These are phyloP conservation scores for Saguinus midas DNA, from an alignment of 2,113 vertebrate genomes.

Conservation along the genomic window DNA sequence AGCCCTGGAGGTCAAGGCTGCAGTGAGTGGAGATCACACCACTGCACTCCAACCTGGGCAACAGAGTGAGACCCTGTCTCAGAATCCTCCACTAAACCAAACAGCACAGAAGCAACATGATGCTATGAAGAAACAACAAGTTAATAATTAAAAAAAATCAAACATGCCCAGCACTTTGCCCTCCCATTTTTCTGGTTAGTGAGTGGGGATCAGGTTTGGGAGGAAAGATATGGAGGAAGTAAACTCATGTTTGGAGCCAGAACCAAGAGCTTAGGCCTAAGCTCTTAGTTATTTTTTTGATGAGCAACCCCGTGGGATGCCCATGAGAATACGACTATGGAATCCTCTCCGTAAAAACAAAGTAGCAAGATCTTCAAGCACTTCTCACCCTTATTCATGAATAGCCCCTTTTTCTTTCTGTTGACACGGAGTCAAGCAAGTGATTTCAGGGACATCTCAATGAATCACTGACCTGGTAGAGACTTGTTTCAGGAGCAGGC, in stretches of 20 bases:
- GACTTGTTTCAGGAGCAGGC: conserved; percentile 19
- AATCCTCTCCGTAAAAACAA: neutral
- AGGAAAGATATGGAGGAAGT: neutral
- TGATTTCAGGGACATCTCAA: neutral
- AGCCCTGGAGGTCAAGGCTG: too few species aligned
- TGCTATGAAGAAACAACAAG: neutral
- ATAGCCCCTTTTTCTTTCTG: neutral
- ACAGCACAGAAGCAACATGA: too few species aligned
- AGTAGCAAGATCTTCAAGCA: neutral
- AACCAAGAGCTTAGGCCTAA: neutral
- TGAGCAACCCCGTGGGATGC: neutral
- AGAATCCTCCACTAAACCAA: too few species aligned
- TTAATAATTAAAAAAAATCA: neutral
- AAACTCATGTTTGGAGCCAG: neutral
- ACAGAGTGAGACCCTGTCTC: too few species aligned
- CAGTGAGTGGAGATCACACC: too few species aligned
- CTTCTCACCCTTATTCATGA: neutral
- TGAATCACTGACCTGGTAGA: neutral
- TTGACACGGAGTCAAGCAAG: neutral
- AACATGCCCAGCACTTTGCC: neutral
- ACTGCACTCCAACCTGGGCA: too few species aligned
- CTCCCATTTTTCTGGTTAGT: neutral
- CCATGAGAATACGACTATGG: neutral
- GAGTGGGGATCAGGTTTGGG: neutral
- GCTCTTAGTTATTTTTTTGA: neutral